phyloP scores from a whole-genome alignment of 2,888 invertebrate species.

The Strigamia maritima region DNA sequence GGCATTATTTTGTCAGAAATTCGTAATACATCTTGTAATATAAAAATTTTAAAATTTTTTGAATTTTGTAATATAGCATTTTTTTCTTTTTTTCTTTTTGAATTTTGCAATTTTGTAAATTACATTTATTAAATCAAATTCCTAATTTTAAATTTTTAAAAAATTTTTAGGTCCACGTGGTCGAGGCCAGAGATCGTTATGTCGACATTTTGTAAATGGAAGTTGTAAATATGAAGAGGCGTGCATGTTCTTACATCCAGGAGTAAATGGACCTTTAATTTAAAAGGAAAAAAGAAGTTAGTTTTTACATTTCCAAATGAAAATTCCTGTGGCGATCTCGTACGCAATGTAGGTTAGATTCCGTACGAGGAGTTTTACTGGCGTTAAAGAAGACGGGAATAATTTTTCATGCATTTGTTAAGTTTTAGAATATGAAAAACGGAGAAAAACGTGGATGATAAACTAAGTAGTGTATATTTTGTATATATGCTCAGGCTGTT shows the following conservation, averaged over 20 bases:
- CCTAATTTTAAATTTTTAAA: not conserved
- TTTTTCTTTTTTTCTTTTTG: not conserved
- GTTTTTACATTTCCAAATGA: constrained; percentile 25
- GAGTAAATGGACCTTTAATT: constrained; percentile 47
- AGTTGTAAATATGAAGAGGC: constrained; percentile 77
- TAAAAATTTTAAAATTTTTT: not conserved
- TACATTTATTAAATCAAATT: not conserved
- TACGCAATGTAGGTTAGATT: not conserved
- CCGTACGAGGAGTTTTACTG: not conserved
- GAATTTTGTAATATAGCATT: not conserved
- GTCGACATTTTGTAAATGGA: constrained; percentile 75
- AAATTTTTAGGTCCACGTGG: not conserved
- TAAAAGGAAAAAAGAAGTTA: constrained; percentile 28
- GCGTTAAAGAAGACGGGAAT: not conserved
- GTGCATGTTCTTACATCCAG: constrained; percentile 79
- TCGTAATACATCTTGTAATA: not conserved
- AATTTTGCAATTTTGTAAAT: not conserved
- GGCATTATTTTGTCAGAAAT: too few relatives aligned
- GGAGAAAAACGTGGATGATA: not conserved
- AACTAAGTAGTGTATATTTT: not conserved
- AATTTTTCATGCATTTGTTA: constrained; percentile 29
- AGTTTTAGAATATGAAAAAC: not conserved
- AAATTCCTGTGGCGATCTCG: not conserved
- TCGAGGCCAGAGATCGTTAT: constrained; percentile 49
- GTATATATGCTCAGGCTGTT: constrained; percentile 26